A percentile compares a stretch with the other conserved stretches of the same genome.
Conservation (phyloP, 30 jellyfish, hydroid and myxozoan species). For the Nemopilema nomurai region DNA sequence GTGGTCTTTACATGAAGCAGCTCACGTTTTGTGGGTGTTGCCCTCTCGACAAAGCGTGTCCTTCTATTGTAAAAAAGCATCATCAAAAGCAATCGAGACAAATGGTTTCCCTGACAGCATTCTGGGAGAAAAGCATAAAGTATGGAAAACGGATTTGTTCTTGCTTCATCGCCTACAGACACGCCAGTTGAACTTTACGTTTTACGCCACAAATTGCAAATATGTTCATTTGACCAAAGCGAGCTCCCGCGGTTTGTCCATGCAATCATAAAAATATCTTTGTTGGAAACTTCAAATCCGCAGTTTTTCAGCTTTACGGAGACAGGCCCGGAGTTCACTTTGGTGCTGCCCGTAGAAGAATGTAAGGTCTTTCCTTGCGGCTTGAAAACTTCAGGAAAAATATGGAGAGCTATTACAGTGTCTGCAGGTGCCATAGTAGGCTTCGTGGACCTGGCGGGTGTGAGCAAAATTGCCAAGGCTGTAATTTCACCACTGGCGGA, state of each 20-base stretch:
- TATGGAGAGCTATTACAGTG: constrained; percentile 93
- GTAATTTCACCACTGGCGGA: constrained; percentile 97
- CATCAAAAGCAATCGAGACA: background rate
- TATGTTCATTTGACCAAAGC: constrained; percentile 50
- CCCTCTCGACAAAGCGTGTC: background rate
- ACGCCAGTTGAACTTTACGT: constrained; percentile 67
- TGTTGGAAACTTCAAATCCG: constrained; percentile 49
- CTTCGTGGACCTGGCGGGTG: constrained; percentile 78
- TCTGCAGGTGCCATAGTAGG: constrained; percentile 99
- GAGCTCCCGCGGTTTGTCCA: constrained; percentile 41
- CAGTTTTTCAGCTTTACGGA: constrained; percentile 64
- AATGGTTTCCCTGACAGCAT: background rate
- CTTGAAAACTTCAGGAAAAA: constrained; percentile 60
- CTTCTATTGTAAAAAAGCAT: background rate
- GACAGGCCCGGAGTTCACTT: constrained; percentile 38
- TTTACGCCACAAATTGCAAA: constrained; percentile 55
- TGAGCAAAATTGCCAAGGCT: constrained; percentile 92
- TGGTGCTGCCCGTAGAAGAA: constrained; percentile 47
- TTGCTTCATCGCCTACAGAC: constrained; percentile 90
- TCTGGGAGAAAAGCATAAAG: constrained; percentile 9
- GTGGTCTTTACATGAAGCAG: background rate
- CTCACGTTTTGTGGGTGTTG: background rate
- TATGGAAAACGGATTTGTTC: constrained; percentile 11
- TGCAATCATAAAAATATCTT: constrained; percentile 46
- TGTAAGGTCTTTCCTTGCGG: constrained; percentile 24